Percentiles rank a stretch among this genome's conserved stretches.
phyloP scores from a whole-genome alignment of 2,113 vertebrate species.

The Dunckerocampus dactyliophorus region DNA sequence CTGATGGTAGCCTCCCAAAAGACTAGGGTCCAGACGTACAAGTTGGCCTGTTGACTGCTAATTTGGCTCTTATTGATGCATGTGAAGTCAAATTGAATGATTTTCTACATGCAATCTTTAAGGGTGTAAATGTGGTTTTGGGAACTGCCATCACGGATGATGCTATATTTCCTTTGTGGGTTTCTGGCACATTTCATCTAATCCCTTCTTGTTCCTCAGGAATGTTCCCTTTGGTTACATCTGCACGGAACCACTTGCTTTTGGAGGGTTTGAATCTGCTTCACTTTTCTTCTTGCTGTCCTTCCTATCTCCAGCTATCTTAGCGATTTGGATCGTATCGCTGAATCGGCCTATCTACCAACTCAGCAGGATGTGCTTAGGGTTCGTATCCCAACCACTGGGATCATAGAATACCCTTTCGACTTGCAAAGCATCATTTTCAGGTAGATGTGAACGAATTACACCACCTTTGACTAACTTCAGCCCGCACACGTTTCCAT shows the following conservation, averaged over 20 bases:
- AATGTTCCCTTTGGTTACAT: constrained; percentile 42
- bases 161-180: constrained; percentile 23
- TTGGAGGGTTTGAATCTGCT: constrained; percentile 52
- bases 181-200: constrained; percentile 23
- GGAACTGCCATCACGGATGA: constrained; percentile 50
- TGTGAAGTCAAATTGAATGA: constrained; percentile 1
- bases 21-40: not conserved
- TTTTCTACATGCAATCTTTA: not conserved
- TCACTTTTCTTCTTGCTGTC: constrained; percentile 60
- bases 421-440: constrained; percentile 99
- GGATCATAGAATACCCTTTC: constrained; percentile 98
- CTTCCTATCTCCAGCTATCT: constrained; percentile 83
- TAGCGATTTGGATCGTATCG: constrained; percentile 93
- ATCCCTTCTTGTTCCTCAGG: constrained; percentile 34
- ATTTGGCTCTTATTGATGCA: constrained; percentile 4
- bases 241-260: constrained; percentile 48
- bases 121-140: constrained; percentile 27
- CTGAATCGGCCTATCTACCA: constrained; percentile 89
- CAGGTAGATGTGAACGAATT: constrained; percentile 78
- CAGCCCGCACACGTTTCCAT: constrained; percentile 4
- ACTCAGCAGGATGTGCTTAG: constrained; percentile 97
- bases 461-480: constrained; percentile 32
- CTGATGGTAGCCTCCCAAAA: constrained; percentile 58
- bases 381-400: constrained; percentile 95
- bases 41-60: constrained; percentile 5